Conservation (phyloP, 2,113 vertebrate species). For the Junco hyemalis region DNA sequence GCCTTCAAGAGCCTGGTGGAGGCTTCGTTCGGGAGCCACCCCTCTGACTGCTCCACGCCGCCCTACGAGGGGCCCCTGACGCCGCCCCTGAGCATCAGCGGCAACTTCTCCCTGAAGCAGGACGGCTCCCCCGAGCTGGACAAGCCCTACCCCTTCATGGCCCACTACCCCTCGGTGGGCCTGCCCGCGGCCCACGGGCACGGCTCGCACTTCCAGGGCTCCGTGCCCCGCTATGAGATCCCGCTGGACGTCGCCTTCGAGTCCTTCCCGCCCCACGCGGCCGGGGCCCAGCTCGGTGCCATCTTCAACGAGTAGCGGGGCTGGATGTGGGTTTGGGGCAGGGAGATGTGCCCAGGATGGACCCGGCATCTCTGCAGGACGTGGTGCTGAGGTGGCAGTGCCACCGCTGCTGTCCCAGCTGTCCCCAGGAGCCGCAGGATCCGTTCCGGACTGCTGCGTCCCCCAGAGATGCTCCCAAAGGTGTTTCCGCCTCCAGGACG, state of each 20-base stretch:
- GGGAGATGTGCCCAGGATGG: background rate
- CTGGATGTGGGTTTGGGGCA: background rate
- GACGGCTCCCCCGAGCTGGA: slow-evolving; percentile 89
- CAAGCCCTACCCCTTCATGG: slow-evolving; percentile 79
- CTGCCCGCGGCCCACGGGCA: slow-evolving; percentile 81
- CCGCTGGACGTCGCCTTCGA: slow-evolving; percentile 91
- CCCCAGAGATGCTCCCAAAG: background rate
- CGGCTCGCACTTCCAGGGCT: slow-evolving; percentile 76
- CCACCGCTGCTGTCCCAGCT: background rate
- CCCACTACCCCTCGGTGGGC: slow-evolving; percentile 71
- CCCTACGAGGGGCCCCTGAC: slow-evolving; percentile 93
- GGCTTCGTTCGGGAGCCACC: slow-evolving; percentile 78
- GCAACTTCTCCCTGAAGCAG: slow-evolving; percentile 94
- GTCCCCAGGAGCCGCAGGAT: background rate
- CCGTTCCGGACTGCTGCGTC: rapidly evolving
- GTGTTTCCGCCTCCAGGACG: background rate
- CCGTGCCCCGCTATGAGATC: slow-evolving; percentile 82
- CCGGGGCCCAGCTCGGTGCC: slow-evolving; percentile 81
- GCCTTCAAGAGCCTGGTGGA: slow-evolving; percentile 81
- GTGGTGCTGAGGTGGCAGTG: background rate
- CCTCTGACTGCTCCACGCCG: slow-evolving; percentile 83
- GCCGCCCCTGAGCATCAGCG: slow-evolving; percentile 91
- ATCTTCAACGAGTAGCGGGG: slow-evolving; percentile 84
- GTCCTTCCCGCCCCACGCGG: slow-evolving; percentile 79
- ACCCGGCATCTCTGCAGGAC: background rate